Base-by-base conservation (phyloP, 2,888 invertebrate species). In the Drosophila phalerata region DNA sequence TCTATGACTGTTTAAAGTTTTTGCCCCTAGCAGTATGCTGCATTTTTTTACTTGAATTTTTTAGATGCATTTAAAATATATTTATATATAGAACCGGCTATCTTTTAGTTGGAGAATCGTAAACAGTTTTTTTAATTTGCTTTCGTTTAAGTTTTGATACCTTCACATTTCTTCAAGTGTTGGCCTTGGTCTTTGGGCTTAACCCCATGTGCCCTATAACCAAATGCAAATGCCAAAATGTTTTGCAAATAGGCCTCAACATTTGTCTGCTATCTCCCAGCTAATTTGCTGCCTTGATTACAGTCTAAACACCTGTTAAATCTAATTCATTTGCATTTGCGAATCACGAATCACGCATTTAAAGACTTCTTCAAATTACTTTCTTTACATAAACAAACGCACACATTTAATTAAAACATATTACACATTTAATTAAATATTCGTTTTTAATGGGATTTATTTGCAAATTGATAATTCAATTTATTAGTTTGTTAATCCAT, bases 221-320 rank as follows among this genome's bases (percentile, higher is more conserved):
- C 6, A 22, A 32, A 55, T 55, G 42, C n/a, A 32, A 55, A 32
- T 55, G 30, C 15, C 5, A 53, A 40, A 53, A 19, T 40, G 40
- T 25, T 53, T 30, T 42, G 10, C 53, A 42, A 19, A 53, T 42
- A 42, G 11, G 10, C 40, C 40, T 28, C 6, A 13, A 0, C 32
- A 19, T 19, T 17, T 3, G 22, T 10, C 8, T 5, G 17, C 49
- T 19, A 15, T 9, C 5, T 17, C 8, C 28, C 0, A n/a, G 51
- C 22, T 51, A 42, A 53, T 53, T 30, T 40, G 40, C 40, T 53
- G 53, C 42, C 40, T 53, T 19, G 53, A 53, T 53, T 53, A 53
- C 28, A 53, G 8, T 4, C n/a, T 40, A 9, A 28, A 53, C 25
- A 3, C 0, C 13, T 19, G 10, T 53, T 30, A 53, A 22, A 22